phyloP scores from a whole-genome alignment of 2,888 invertebrate species.

The Sericinus montela region DNA sequence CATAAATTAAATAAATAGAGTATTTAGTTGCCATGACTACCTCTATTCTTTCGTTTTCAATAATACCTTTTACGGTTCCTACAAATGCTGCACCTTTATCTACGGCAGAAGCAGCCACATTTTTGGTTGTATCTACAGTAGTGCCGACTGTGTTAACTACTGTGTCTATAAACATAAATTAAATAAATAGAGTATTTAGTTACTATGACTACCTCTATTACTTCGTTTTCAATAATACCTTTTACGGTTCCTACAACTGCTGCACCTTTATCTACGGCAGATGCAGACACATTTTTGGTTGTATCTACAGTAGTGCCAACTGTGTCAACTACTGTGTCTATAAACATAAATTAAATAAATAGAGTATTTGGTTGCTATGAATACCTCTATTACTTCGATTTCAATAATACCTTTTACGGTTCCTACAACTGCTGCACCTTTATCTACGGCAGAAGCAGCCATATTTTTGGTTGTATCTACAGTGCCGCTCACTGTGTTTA shows the following conservation, averaged over 20 bases:
- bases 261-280: slow-evolving; percentile 32
- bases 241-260: slow-evolving; percentile 42
- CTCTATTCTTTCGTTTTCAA: too few relatives aligned
- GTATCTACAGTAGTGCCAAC: slow-evolving; percentile 30
- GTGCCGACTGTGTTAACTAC: slow-evolving; percentile 21
- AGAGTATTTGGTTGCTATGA: too few relatives aligned
- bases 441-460: slow-evolving; percentile 36
- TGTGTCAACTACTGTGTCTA: slow-evolving; percentile 13
- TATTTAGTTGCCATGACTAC: too few relatives aligned
- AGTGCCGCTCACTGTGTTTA: slow-evolving; percentile 31
- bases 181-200: too few relatives aligned
- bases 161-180: slow-evolving; percentile 24
- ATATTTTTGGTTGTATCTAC: slow-evolving; percentile 37
- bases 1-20: slow-evolving; percentile 11
- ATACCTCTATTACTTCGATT: too few relatives aligned
- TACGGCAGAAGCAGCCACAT: slow-evolving; percentile 31
- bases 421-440: slow-evolving; percentile 41
- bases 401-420: slow-evolving; percentile 31
- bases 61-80: slow-evolving; percentile 46
- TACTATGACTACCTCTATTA: too few relatives aligned
- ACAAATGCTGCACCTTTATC: slow-evolving; percentile 33
- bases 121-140: slow-evolving; percentile 34
- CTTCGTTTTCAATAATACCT: slow-evolving; percentile 32
- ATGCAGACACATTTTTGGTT: slow-evolving; percentile 34
- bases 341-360: slow-evolving; percentile 24